Evolutionary conservation across 2,797 vertebrate genomes (phyloP).

Genomic region (Sciaenops ocellatus): DNA sequence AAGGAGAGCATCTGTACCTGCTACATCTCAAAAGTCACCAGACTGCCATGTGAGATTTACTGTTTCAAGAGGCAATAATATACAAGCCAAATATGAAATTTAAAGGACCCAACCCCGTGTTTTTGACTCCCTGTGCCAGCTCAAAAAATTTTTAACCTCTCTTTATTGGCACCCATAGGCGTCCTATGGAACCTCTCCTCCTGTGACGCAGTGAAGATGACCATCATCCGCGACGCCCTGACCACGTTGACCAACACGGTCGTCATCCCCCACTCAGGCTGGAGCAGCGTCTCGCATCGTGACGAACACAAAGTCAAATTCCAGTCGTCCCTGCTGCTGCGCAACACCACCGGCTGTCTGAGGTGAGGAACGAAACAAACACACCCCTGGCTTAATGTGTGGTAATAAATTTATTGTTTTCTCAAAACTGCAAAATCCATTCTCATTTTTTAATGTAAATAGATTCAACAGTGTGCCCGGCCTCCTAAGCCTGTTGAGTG

Average conservation of each 20-base stretch:
- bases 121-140: too few relatives aligned
- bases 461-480: conserved; percentile 12
- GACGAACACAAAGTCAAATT: conserved; percentile 97
- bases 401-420: not conserved
- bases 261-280: conserved; percentile 96
- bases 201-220: conserved; percentile 98
- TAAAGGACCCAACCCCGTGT: too few relatives aligned
- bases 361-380: conserved; percentile 82
- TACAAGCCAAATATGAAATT: too few relatives aligned
- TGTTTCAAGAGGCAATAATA: not conserved
- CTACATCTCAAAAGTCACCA: not conserved
- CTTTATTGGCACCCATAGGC: conserved; percentile 77
- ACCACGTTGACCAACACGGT: conserved; percentile 94
- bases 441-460: conserved; percentile 21
- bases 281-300: conserved; percentile 93
- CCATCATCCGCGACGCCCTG: conserved; percentile 95
- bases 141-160: not conserved
- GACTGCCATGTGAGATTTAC: not conserved
- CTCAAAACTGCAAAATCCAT: not conserved
- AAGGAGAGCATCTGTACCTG: not conserved
- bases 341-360: conserved; percentile 97
- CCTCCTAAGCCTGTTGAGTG: conserved; percentile 24
- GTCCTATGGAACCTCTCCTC: conserved; percentile 99
- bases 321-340: conserved; percentile 94
- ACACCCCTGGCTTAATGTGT: not conserved